Percentiles rank a stretch among this genome's conserved stretches.
Conservation (phyloP, 2,797 vertebrate species). For the Acanthis flammea region DNA sequence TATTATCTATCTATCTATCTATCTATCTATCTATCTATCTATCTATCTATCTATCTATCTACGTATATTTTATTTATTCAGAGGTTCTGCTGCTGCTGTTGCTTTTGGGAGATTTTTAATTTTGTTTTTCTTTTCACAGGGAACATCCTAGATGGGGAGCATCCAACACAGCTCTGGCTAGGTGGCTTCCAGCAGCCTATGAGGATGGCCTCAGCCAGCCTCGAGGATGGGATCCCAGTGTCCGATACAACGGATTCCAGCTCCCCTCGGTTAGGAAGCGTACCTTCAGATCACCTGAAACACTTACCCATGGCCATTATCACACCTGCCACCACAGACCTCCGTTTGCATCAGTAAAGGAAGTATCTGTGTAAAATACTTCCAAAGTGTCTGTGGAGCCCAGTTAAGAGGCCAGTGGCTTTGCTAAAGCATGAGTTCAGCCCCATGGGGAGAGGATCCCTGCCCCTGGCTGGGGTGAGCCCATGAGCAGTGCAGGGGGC, state of each 20-base stretch:
- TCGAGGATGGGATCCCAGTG: constrained; percentile 87
- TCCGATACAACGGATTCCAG: constrained; percentile 80
- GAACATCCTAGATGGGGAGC: constrained; percentile 90
- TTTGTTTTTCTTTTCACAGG: constrained; percentile 64
- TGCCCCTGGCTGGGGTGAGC: neutral
- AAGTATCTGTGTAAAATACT: neutral
- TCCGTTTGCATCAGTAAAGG: neutral
- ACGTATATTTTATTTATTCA: neutral
- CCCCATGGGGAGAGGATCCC: neutral
- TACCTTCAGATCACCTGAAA: neutral
- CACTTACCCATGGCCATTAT: neutral
- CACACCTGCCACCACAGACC: neutral
- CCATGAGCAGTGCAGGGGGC: neutral
- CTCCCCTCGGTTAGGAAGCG: constrained; percentile 83
- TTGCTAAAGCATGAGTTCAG: neutral
- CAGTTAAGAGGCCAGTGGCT: neutral
- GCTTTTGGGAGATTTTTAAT: neutral
- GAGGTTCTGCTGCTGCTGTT: neutral
- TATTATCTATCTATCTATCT: no score
- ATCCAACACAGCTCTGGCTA: constrained; percentile 83
- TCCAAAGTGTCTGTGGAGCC: neutral
- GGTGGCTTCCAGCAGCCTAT: constrained; percentile 92
- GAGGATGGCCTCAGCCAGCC: constrained; percentile 89
- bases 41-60: no score
- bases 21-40: no score